These are phyloP conservation scores for Nomada ruficornis DNA, from an alignment of 2,888 invertebrate species.

Conservation along the genomic window DNA sequence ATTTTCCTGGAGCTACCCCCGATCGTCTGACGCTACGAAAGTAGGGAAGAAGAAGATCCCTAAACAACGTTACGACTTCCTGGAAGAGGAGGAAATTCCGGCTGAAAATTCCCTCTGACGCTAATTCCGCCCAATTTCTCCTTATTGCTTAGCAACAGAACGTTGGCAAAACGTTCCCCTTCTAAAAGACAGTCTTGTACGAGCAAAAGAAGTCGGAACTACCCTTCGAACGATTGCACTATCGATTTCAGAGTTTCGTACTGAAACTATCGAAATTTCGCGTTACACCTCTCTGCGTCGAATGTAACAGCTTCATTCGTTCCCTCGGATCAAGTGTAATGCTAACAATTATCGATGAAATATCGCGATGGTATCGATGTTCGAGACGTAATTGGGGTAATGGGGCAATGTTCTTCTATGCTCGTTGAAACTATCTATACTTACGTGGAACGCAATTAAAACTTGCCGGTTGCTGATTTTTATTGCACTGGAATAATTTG, in stretches of 20 bases:
- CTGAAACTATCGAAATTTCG: constrained; percentile 7
- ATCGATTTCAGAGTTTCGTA: constrained; percentile 3
- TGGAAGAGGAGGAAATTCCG: constrained; percentile 13
- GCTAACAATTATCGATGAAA: not conserved
- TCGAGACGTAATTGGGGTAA: not conserved
- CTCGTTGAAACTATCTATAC: no score
- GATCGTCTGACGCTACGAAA: constrained; percentile 3
- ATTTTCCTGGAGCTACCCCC: constrained; percentile 32
- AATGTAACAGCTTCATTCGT: constrained; percentile 1
- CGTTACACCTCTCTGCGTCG: not conserved
- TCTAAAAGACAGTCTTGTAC: not conserved
- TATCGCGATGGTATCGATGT: not conserved
- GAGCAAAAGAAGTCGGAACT: not conserved
- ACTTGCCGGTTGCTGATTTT: no score
- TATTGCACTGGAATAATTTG: no score
- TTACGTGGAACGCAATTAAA: no score
- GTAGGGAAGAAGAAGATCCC: constrained; percentile 7
- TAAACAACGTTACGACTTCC: constrained; percentile 39
- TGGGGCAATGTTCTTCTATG: not conserved
- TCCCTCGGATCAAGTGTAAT: not conserved
- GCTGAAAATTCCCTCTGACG: constrained; percentile 25
- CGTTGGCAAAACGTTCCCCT: constrained; percentile 34
- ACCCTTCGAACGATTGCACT: constrained; percentile 4
- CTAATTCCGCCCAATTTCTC: constrained; percentile 38
- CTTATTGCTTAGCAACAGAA: constrained; percentile 19